Percentiles rank a stretch among this genome's conserved stretches.
Evolutionary conservation across 2,888 invertebrate species (phyloP).

Genomic region (Muscina levida): DNA sequence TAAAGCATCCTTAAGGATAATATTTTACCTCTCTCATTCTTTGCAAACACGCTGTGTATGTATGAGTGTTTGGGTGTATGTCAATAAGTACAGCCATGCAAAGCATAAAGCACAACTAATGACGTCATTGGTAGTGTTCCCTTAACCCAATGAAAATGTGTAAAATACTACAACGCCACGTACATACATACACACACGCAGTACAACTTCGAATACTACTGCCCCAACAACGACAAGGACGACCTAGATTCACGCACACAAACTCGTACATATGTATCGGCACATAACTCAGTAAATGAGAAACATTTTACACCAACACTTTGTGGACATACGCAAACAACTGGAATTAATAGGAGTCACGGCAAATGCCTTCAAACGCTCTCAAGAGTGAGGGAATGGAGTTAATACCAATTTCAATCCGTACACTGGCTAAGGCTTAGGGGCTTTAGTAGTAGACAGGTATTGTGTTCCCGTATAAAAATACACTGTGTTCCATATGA

Average conservation of each 20-base stretch:
- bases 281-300: background rate
- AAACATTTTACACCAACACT: background rate
- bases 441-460: background rate
- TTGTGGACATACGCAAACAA: constrained; percentile 14
- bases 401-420: background rate
- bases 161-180: constrained; percentile 16
- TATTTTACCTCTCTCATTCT: constrained; percentile 8
- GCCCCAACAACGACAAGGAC: constrained; percentile 50
- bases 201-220: constrained; percentile 8
- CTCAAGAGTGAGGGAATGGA: background rate
- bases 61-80: background rate
- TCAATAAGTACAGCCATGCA: constrained; percentile 35
- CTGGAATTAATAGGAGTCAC: constrained; percentile 49
- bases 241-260: constrained; percentile 53
- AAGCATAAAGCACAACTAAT: constrained; percentile 49
- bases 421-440: background rate
- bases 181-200: background rate
- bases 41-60: background rate
- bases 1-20: constrained; percentile 7
- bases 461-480: background rate
- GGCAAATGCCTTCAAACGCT: background rate
- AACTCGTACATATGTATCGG: background rate
- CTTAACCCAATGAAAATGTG: constrained; percentile 41
- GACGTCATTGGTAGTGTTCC: constrained; percentile 58
- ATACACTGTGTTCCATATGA: constrained; percentile 5